Conservation (phyloP, 1,140 invertebrate species). For the Ridgeia piscesae region DNA sequence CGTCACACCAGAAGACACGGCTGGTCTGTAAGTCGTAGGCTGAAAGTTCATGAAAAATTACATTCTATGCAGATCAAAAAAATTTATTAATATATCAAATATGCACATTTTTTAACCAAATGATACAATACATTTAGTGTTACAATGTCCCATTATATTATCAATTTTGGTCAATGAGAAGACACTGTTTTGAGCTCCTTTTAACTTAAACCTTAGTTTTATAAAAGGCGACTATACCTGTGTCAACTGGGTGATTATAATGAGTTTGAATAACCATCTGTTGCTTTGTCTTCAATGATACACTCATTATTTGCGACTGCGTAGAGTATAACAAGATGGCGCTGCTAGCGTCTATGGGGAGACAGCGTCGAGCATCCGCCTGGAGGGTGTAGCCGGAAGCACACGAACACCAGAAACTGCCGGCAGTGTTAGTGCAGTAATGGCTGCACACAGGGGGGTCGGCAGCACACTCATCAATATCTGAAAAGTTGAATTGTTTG, state of each 20-base stretch:
- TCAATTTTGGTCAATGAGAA: no score
- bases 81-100: no score
- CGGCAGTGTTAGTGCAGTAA: conserved; percentile 64
- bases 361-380: conserved; percentile 72
- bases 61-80: no score
- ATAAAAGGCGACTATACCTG: not conserved
- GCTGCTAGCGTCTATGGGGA: conserved; percentile 33
- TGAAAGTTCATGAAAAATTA: not conserved
- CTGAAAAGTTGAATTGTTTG: conserved; percentile 48
- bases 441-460: conserved; percentile 48
- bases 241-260: not conserved
- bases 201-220: not conserved
- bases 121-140: no score
- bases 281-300: not conserved
- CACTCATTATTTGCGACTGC: not conserved
- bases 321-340: not conserved
- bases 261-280: not conserved
- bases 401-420: conserved; percentile 84
- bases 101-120: no score
- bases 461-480: conserved; percentile 73
- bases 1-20: not conserved
- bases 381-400: conserved; percentile 82
- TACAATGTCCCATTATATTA: no score
- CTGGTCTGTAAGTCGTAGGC: not conserved
- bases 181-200: no score